Conservation (phyloP, 2,888 invertebrate genomes). For the Andrena bucephala region DNA sequence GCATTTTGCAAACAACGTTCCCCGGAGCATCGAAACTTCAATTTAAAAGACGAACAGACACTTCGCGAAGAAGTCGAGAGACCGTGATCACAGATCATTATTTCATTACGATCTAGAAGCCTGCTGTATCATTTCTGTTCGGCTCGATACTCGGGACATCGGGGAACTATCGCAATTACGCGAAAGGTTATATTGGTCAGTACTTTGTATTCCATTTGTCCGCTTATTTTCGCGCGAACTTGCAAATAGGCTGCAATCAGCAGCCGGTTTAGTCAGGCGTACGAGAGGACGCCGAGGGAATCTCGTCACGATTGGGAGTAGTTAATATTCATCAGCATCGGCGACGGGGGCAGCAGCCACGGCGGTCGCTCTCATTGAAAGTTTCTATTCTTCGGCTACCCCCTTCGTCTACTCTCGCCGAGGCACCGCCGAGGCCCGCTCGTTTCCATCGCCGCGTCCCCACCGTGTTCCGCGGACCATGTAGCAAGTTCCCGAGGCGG, state of each 20-base stretch:
- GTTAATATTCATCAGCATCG: constrained; percentile 74
- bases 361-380: constrained; percentile 63
- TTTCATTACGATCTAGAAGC: too few relatives aligned
- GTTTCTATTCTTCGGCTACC: constrained; percentile 14
- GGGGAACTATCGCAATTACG: background rate
- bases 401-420: background rate
- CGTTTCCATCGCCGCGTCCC: background rate
- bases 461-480: background rate
- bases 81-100: background rate
- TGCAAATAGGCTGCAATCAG: constrained; percentile 52
- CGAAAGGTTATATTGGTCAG: background rate
- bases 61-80: background rate
- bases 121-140: too few relatives aligned
- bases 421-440: background rate
- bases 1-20: too few relatives aligned
- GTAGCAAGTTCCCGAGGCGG: constrained; percentile 9
- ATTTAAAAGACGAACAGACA: too few relatives aligned
- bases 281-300: constrained; percentile 59
- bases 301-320: constrained; percentile 70
- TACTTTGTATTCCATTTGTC: constrained; percentile 1
- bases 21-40: too few relatives aligned
- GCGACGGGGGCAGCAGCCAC: constrained; percentile 42
- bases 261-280: constrained; percentile 56
- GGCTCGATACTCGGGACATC: background rate
- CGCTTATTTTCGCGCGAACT: constrained; percentile 26